Percentiles rank a stretch among this genome's conserved stretches.
Evolutionary conservation across 2,113 vertebrate genomes (phyloP).

Genomic region (Erpornis zantholeuca): DNA sequence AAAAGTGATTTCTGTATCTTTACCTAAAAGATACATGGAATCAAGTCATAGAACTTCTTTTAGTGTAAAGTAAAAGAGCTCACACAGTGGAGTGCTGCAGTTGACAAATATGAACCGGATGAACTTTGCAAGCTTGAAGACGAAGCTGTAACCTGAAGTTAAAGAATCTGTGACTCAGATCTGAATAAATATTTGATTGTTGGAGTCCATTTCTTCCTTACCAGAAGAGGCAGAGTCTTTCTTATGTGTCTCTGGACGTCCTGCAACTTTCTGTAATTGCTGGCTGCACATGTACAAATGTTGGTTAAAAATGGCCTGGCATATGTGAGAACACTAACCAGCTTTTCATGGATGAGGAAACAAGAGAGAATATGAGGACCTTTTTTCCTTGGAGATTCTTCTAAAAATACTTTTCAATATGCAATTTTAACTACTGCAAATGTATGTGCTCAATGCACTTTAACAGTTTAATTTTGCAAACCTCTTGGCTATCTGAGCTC

Average conservation of each 20-base stretch:
- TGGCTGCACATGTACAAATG: background rate
- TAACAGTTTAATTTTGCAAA: background rate
- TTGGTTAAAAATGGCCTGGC: background rate
- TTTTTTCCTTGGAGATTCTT: background rate
- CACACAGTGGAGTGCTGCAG: background rate
- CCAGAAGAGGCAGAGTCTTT: background rate
- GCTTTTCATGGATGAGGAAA: background rate
- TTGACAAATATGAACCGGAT: background rate
- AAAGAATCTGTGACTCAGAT: background rate
- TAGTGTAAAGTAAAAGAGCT: background rate
- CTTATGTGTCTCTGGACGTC: background rate
- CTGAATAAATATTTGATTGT: slow-evolving; percentile 38
- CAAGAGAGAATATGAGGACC: background rate
- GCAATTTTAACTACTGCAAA: background rate
- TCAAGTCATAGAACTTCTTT: background rate
- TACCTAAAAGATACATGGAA: background rate
- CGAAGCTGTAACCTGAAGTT: background rate
- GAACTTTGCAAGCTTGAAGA: background rate
- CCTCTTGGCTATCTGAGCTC: background rate
- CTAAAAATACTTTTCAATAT: background rate
- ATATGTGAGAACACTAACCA: background rate
- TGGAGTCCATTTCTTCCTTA: background rate
- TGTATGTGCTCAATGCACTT: background rate
- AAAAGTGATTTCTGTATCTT: background rate
- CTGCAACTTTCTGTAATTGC: slow-evolving; percentile 4